Evolutionary conservation across 2,113 vertebrate genomes (phyloP).

Genomic region (Merops nubicus): DNA sequence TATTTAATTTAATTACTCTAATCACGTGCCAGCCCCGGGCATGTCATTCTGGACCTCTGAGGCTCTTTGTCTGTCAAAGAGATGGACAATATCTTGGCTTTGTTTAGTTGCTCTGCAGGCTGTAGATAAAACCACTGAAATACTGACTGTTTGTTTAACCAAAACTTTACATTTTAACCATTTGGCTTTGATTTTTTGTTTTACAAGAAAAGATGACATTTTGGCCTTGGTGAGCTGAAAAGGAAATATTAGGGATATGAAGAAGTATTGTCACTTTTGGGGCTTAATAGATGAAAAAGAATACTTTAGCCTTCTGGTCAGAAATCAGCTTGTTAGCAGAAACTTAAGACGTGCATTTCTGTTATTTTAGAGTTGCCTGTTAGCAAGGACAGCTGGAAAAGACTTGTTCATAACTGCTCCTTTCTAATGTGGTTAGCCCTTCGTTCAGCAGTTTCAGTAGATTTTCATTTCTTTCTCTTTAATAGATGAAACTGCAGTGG

Average conservation of each 20-base stretch:
- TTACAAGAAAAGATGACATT: conserved; percentile 72
- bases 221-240: conserved; percentile 69
- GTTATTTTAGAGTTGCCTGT: conserved; percentile 61
- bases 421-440: conserved; percentile 11
- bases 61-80: conserved; percentile 85
- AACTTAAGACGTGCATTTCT: conserved; percentile 36
- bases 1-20: conserved; percentile 90
- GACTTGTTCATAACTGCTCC: conserved; percentile 9
- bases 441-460: neutral
- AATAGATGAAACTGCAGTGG: neutral
- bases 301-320: conserved; percentile 61
- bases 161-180: conserved; percentile 78
- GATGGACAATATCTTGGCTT: conserved; percentile 86
- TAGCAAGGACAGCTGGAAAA: conserved; percentile 50
- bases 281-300: conserved; percentile 59
- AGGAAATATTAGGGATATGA: conserved; percentile 68
- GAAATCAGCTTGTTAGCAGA: conserved; percentile 64
- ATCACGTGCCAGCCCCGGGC: conserved; percentile 85
- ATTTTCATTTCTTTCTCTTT: neutral
- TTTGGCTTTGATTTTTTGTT: conserved; percentile 81
- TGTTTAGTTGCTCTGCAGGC: conserved; percentile 78
- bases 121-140: conserved; percentile 77
- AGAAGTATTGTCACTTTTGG: conserved; percentile 59
- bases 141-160: conserved; percentile 80
- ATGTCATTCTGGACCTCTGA: conserved; percentile 84